A percentile compares a stretch with the other conserved stretches of the same genome.
These are phyloP conservation scores for Teleiodes luculella DNA, from an alignment of 2,888 invertebrate genomes.

Conservation along the genomic window DNA sequence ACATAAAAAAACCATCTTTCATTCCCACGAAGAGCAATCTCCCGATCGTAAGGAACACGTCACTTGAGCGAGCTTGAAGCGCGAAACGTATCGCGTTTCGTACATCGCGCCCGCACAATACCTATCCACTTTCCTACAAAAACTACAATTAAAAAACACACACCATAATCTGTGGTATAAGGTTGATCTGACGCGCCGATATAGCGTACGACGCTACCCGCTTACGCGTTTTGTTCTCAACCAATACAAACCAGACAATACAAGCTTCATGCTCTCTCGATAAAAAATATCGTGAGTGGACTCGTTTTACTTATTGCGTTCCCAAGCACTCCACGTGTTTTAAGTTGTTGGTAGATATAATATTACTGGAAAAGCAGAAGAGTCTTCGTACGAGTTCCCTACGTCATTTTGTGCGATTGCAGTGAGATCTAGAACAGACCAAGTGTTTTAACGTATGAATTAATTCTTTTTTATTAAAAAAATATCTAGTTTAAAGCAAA, in stretches of 20 bases:
- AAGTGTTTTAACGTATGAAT: too few relatives aligned
- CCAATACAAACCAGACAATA: conserved; percentile 74
- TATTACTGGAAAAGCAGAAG: too few relatives aligned
- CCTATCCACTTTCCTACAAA: background rate
- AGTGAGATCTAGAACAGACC: too few relatives aligned
- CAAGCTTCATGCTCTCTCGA: conserved; percentile 57
- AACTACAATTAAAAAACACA: conserved; percentile 39
- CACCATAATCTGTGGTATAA: conserved; percentile 42
- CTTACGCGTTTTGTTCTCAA: conserved; percentile 71
- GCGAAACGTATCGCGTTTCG: conserved; percentile 57
- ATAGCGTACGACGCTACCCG: conserved; percentile 60
- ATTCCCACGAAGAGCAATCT: conserved; percentile 2
- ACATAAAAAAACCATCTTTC: background rate
- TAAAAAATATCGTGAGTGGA: conserved; percentile 43
- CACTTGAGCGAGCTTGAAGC: conserved; percentile 51
- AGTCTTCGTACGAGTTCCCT: too few relatives aligned
- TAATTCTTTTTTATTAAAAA: too few relatives aligned
- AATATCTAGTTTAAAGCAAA: too few relatives aligned
- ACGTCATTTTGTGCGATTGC: too few relatives aligned
- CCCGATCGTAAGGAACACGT: background rate
- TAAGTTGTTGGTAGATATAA: background rate
- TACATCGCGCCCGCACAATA: conserved; percentile 26
- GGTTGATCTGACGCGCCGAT: conserved; percentile 74
- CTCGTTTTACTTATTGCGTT: conserved; percentile 54
- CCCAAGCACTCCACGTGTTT: conserved; percentile 39